Evolutionary conservation across 2,888 invertebrate genomes (phyloP).

Genomic region (Drosophila pseudotakahashii): DNA sequence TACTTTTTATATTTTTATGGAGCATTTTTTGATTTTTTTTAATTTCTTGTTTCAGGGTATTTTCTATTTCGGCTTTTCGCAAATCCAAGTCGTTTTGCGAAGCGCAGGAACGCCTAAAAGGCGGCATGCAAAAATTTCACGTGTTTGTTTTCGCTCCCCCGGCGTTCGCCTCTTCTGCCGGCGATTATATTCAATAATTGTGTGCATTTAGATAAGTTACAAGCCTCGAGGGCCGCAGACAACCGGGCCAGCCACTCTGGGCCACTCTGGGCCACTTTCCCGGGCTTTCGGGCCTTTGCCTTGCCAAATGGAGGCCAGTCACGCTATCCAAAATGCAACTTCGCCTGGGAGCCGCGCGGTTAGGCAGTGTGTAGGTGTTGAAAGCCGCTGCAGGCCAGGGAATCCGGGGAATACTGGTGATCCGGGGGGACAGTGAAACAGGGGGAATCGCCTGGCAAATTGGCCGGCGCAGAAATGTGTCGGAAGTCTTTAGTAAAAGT

Average conservation of each 20-base stretch:
- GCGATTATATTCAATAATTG: constrained; percentile 81
- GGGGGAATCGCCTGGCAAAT: constrained; percentile 37
- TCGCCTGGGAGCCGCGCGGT: constrained; percentile 5
- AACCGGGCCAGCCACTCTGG: constrained; percentile 6
- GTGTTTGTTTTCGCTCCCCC: constrained; percentile 44
- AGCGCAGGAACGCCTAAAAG: constrained; percentile 64
- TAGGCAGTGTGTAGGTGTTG: constrained; percentile 69
- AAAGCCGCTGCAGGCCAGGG: constrained; percentile 50
- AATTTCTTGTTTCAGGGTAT: background rate
- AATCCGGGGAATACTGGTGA: background rate
- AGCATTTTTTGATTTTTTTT: background rate
- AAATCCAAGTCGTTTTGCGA: background rate
- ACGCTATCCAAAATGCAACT: constrained; percentile 59
- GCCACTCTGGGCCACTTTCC: constrained; percentile 54
- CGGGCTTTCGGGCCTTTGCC: constrained; percentile 11
- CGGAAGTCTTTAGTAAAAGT: constrained; percentile 76
- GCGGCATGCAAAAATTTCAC: constrained; percentile 66
- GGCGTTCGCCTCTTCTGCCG: constrained; percentile 52
- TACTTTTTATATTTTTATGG: no score
- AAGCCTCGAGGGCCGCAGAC: constrained; percentile 61
- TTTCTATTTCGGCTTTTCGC: background rate
- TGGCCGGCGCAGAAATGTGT: constrained; percentile 68
- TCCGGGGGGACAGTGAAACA: background rate
- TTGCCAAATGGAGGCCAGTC: constrained; percentile 68
- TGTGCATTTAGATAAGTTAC: constrained; percentile 80